Conservation (phyloP, 2,888 invertebrate genomes). For the Melanostoma mellinum region DNA sequence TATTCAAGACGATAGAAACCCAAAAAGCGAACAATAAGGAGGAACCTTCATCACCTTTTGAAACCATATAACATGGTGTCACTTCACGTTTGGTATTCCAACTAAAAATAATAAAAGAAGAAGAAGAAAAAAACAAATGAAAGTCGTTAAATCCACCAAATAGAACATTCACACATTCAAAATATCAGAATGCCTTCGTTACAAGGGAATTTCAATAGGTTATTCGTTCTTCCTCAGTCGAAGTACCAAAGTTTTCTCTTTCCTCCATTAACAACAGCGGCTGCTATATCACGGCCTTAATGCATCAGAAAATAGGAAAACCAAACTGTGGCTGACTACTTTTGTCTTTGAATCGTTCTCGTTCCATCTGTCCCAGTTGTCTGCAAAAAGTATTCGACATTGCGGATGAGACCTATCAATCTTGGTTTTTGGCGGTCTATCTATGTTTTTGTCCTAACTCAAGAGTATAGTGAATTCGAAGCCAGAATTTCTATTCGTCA, state of each 20-base stretch:
- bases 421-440: slow-evolving; percentile 17
- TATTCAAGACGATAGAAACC: slow-evolving; percentile 57
- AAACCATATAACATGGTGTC: slow-evolving; percentile 11
- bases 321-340: slow-evolving; percentile 31
- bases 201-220: too few relatives aligned
- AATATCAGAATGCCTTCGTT: too few relatives aligned
- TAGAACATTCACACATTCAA: too few relatives aligned
- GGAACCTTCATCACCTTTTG: slow-evolving; percentile 21
- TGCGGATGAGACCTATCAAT: slow-evolving; percentile 1
- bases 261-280: slow-evolving; percentile 1
- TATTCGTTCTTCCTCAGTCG: too few relatives aligned
- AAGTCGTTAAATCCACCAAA: too few relatives aligned
- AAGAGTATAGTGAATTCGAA: too few relatives aligned
- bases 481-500: too few relatives aligned
- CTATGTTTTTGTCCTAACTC: too few relatives aligned
- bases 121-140: too few relatives aligned
- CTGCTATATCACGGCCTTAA: slow-evolving; percentile 12
- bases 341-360: slow-evolving; percentile 39
- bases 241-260: too few relatives aligned
- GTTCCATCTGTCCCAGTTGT: neutral
- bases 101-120: too few relatives aligned
- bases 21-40: slow-evolving; percentile 19
- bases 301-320: slow-evolving; percentile 27
- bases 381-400: slow-evolving; percentile 7
- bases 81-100: too few relatives aligned